Base-by-base conservation (phyloP, 2,113 vertebrate genomes). In the Osmerus mordax region DNA sequence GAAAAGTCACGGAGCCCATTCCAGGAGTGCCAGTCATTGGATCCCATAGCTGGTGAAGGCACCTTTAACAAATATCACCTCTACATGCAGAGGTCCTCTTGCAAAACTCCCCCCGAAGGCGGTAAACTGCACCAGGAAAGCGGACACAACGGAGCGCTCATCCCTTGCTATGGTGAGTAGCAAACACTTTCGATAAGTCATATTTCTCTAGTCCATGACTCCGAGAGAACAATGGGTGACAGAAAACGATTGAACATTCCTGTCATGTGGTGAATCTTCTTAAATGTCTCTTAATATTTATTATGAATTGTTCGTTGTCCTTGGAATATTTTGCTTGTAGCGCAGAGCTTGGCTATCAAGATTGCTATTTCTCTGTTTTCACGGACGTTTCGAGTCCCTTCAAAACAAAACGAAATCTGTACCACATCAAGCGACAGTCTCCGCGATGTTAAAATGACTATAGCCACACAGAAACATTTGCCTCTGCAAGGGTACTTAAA, bases 51-150 rank as follows among this genome's bases (percentile, higher is more conserved):
- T 88, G 94, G 88, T 79, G 84, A 90, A 81, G 92, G 93, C 87
- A 89, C 94, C 88, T 97, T 96, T 91, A 93, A 88, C 92, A 99
- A 98, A 92, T 97, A 95, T 89, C 93, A 97, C 72, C 93, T 96
- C 88, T 98, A 95, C 88, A 91, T 94, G 93, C 96, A 95, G 84
- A 93, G 94, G 82, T 92, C 93, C 8, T 87, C 94, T 69, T 95
- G 95, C 91, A 97, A 96, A 90, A 95, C 95, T 13, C 94, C 95
- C 70, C 92, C 95, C 71, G 95, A 95, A 81, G 92, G 91, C 89
- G 89, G 83, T 90, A 94, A 96, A 87, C 94, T 95, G 80, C 93
- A 95, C 75, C 94, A 90, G 67, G 96, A 97, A 70, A 81, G 87
- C 76, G 86, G 91, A 80, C 95, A 93, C 92, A 94, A 92, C 94